Evolutionary conservation across 1,140 invertebrate genomes (phyloP).

Genomic region (Lutraria rhynchaena): DNA sequence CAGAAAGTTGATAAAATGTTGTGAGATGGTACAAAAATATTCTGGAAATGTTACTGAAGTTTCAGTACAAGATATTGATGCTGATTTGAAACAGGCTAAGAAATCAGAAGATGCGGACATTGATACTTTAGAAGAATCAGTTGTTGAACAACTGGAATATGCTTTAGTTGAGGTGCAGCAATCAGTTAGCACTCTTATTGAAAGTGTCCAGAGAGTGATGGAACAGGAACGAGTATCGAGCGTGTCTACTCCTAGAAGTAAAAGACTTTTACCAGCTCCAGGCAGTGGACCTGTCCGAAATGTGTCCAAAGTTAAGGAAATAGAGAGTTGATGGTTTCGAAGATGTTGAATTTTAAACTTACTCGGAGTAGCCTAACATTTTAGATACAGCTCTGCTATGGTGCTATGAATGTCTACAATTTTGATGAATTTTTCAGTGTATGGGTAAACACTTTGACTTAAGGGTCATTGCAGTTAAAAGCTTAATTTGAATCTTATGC

Average conservation of each 20-base stretch:
- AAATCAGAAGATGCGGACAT: neutral
- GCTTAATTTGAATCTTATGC: too few species aligned
- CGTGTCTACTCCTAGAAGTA: conserved; percentile 31
- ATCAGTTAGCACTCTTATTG: conserved; percentile 12
- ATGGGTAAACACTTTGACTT: too few species aligned
- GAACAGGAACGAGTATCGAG: conserved; percentile 8
- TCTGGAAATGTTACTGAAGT: conserved; percentile 64
- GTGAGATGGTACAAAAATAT: conserved; percentile 71
- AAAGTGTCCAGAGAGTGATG: conserved; percentile 42
- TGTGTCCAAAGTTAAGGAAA: neutral
- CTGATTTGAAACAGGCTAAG: neutral
- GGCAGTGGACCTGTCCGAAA: neutral
- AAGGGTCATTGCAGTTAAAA: too few species aligned
- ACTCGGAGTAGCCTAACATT: too few species aligned
- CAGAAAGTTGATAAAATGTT: conserved; percentile 67
- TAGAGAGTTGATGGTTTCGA: neutral
- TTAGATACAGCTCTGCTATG: too few species aligned
- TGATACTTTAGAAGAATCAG: neutral
- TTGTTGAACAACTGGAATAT: conserved; percentile 38
- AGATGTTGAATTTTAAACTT: too few species aligned
- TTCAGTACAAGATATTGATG: conserved; percentile 51
- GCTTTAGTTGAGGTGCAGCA: conserved; percentile 17
- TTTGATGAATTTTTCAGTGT: too few species aligned
- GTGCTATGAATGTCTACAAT: too few species aligned
- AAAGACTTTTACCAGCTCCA: conserved; percentile 40